A percentile compares a stretch with the other conserved stretches of the same genome.
These are phyloP conservation scores for Tonatia bakeri DNA, from an alignment of 2,113 vertebrate species.

Conservation along the genomic window DNA sequence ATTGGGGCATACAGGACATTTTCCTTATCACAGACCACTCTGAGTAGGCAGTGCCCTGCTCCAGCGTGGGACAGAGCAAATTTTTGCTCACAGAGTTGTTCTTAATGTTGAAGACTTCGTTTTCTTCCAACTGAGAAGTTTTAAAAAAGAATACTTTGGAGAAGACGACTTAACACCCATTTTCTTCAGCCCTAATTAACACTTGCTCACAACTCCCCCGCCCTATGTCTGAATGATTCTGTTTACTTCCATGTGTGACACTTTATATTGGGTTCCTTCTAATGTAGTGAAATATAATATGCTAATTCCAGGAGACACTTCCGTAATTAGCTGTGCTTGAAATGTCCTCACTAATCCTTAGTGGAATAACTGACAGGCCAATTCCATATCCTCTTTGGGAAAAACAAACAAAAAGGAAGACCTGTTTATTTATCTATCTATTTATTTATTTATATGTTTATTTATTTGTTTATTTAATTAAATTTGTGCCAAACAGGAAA, in stretches of 20 bases:
- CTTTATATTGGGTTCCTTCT: slow-evolving; percentile 40
- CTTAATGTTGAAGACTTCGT: not conserved
- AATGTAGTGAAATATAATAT: not conserved
- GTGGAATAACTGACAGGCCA: not conserved
- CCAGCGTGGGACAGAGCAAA: not conserved
- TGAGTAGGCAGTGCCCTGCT: not conserved
- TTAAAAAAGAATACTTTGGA: not conserved
- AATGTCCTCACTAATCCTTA: not conserved
- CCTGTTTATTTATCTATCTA: too few relatives aligned
- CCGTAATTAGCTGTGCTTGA: not conserved
- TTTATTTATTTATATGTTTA: not conserved
- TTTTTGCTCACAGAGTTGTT: not conserved
- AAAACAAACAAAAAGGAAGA: not conserved
- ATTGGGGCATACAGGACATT: not conserved
- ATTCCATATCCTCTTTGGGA: not conserved
- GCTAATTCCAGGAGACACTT: not conserved
- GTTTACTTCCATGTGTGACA: not conserved
- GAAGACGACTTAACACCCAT: not conserved
- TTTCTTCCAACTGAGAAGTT: not conserved
- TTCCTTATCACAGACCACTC: not conserved
- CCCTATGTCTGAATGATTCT: not conserved
- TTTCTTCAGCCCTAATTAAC: not conserved
- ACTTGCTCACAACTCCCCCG: rapidly evolving
- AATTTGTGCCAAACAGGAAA: not conserved
- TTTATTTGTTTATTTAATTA: not conserved